Base-by-base conservation (phyloP, 2,888 invertebrate genomes). In the Agriopis aurantiaria region DNA sequence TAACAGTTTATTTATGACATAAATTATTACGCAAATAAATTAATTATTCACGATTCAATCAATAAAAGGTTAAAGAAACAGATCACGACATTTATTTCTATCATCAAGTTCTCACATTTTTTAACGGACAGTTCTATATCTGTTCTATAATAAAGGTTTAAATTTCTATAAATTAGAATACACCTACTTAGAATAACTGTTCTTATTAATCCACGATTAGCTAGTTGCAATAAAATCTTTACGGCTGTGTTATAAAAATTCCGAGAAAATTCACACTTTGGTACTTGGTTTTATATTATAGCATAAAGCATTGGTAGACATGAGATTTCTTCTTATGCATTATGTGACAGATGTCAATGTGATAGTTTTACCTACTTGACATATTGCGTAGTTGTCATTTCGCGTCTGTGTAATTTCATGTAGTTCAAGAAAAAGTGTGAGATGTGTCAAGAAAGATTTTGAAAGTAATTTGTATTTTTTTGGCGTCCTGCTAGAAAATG, bases 131-230 rank as follows among this genome's bases (percentile, higher is more conserved):
- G 67, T 67, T 55, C 46, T 66, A 60, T 69, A 43, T 65, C 57
- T 72, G 68, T 76, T 74, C 49, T n/a, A 69, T 65, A 74, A 69
- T 72, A 65, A 69, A 75, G 51, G 67, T 72, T 62, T 71, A 69
- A 65, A 65, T 67, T 59, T 71, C 72, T 78, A 73, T 78, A 74
- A 76, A 72, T 73, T 66, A 57, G 65, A 76, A 74, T 74, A 77
- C 75, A 72, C 76, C 75, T 74, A 76, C 78, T 72, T 73, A 55
- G 40, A 67, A 65, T 73, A 77, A 74, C 77, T 71, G 73, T 74
- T 71, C 60, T 65, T 74, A 67, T 72, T 75, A 77, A 77, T 75
- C 74, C 75, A 71, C 68, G 68, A 75, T 75, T 75, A 74, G 69
- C 71, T 73, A 64, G 63, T 71, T 75, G 74, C 60, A 69, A 72